Conservation (phyloP, 2,797 vertebrate genomes). For the Phaenicophaeus curvirostris region DNA sequence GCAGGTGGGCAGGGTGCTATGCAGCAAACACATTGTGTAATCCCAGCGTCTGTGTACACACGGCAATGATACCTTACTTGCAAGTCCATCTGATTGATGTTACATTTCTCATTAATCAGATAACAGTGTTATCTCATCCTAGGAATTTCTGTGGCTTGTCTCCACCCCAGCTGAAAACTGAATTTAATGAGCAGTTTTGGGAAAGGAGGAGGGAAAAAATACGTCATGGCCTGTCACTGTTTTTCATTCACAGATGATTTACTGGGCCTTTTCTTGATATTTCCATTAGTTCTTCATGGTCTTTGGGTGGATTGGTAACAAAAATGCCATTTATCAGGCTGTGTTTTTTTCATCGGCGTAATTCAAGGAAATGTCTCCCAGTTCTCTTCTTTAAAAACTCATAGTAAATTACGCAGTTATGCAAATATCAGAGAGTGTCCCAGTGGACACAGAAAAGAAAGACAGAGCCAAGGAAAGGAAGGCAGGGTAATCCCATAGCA, state of each 20-base stretch:
- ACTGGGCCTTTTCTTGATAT: not conserved
- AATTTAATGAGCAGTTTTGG: slow-evolving; percentile 35
- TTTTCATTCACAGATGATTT: not conserved
- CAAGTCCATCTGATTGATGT: not conserved
- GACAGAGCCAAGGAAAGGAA: not conserved
- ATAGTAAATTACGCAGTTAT: not conserved
- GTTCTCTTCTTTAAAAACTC: not conserved
- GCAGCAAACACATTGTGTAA: not conserved
- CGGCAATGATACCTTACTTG: not conserved
- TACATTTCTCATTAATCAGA: not conserved
- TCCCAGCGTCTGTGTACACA: not conserved
- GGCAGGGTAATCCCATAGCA: not conserved
- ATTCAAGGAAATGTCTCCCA: not conserved
- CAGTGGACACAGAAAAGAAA: not conserved
- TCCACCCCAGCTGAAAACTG: not conserved
- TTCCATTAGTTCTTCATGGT: not conserved
- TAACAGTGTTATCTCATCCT: not conserved
- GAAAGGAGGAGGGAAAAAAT: not conserved
- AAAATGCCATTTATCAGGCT: not conserved
- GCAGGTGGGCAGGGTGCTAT: not conserved
- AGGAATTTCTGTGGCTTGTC: slow-evolving; percentile 30
- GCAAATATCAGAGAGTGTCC: not conserved
- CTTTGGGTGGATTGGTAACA: not conserved
- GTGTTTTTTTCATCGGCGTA: fast-evolving
- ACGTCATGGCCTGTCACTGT: not conserved